Conservation (phyloP, 2,888 invertebrate genomes). For the Agriopis leucophaearia region DNA sequence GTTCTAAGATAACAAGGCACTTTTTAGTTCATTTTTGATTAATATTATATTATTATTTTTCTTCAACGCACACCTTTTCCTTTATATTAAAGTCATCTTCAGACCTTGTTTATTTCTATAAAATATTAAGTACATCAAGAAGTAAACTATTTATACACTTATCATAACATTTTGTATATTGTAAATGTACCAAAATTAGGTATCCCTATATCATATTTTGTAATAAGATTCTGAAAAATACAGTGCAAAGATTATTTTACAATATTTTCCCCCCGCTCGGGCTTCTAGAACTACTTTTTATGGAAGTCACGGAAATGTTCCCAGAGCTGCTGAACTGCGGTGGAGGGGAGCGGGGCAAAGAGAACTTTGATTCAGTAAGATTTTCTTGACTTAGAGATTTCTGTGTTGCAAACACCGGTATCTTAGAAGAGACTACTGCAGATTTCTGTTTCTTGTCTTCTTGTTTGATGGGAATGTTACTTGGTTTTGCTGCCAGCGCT, state of each 20-base stretch:
- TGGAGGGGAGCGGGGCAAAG: conserved; percentile 76
- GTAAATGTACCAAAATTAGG: conserved; percentile 44
- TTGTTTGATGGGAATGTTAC: conserved; percentile 79
- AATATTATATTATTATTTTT: background rate
- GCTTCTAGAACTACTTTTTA: conserved; percentile 86
- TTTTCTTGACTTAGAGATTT: conserved; percentile 84
- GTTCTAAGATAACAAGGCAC: conserved; percentile 37
- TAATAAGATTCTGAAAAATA: conserved; percentile 23
- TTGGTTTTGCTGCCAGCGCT: conserved; percentile 75
- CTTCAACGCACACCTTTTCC: conserved; percentile 3
- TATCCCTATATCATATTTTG: conserved; percentile 31
- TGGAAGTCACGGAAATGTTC: conserved; percentile 87
- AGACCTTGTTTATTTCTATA: conserved; percentile 18
- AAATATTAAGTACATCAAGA: conserved; percentile 29
- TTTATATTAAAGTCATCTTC: conserved; percentile 1
- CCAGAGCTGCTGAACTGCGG: conserved; percentile 75
- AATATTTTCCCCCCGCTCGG: conserved; percentile 80
- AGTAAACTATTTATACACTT: conserved; percentile 31
- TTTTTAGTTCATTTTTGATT: conserved; percentile 15
- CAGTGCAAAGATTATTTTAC: conserved; percentile 35
- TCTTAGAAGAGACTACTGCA: conserved; percentile 78
- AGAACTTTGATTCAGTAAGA: conserved; percentile 73
- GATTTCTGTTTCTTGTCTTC: conserved; percentile 66
- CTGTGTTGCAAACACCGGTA: conserved; percentile 80
- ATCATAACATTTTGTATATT: conserved; percentile 45